A percentile compares a stretch with the other conserved stretches of the same genome.
Evolutionary conservation across 2,888 invertebrate species (phyloP).

Genomic region (Smittia aterrima): DNA sequence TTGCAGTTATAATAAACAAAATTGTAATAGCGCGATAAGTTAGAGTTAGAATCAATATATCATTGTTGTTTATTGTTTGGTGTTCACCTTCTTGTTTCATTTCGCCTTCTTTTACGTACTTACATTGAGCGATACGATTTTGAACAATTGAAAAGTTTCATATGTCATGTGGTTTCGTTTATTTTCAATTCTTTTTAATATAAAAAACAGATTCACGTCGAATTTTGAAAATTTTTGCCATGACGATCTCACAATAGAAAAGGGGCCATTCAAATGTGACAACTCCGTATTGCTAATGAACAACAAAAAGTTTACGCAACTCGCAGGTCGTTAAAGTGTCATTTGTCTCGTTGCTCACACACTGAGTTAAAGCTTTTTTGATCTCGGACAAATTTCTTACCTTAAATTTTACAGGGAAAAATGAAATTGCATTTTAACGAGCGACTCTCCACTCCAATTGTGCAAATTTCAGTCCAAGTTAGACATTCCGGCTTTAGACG

Average conservation of each 20-base stretch:
- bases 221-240: not conserved
- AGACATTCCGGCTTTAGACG: not conserved
- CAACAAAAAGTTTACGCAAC: conserved; percentile 13
- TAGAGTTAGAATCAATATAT: conserved; percentile 34
- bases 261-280: no score
- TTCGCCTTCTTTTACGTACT: not conserved
- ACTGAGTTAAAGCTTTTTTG: conserved; percentile 17
- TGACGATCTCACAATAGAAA: not conserved
- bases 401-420: no score
- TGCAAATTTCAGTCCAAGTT: not conserved
- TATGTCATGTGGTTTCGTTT: conserved; percentile 13
- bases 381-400: conserved; percentile 1
- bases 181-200: not conserved
- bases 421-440: conserved; percentile 7
- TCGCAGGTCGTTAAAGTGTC: not conserved
- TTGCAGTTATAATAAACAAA: conserved; percentile 11
- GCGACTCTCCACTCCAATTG: not conserved
- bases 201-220: not conserved
- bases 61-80: conserved; percentile 33
- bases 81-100: not conserved
- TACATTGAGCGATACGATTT: conserved; percentile 15
- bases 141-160: not conserved
- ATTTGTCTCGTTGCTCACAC: not conserved
- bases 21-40: not conserved
- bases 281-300: not conserved